Conservation (phyloP, 1,140 invertebrate species). For the Nilaparvata lugens region DNA sequence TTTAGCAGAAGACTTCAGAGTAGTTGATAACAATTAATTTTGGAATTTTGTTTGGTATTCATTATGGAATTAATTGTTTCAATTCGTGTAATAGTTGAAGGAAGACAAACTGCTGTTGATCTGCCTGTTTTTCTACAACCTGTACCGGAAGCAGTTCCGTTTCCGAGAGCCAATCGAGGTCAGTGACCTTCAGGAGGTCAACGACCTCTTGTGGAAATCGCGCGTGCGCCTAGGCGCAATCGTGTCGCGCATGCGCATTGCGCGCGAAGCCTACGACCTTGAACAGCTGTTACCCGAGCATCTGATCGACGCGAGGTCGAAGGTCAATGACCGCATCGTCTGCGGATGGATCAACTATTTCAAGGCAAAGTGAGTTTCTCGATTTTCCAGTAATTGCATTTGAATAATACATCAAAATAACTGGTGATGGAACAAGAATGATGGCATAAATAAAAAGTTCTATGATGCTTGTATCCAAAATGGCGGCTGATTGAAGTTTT, state of each 20-base stretch:
- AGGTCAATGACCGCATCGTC: constrained; percentile 45
- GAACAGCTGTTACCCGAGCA: constrained; percentile 56
- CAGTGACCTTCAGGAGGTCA: constrained; percentile 42
- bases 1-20: no score
- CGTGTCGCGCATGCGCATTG: constrained; percentile 55
- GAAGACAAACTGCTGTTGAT: constrained; percentile 8
- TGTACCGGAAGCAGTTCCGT: constrained; percentile 48
- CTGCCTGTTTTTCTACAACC: constrained; percentile 52
- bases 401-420: no score
- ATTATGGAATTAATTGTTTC: no score
- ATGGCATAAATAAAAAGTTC: no score
- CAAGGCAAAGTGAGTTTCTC: constrained; percentile 49
- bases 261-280: constrained; percentile 52
- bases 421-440: no score
- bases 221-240: constrained; percentile 58
- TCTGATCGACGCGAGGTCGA: constrained; percentile 52
- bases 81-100: no score
- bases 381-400: no score
- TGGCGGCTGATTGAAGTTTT: no score
- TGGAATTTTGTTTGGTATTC: no score
- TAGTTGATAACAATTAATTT: no score
- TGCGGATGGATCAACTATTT: constrained; percentile 68
- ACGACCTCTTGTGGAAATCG: constrained; percentile 47
- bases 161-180: constrained; percentile 25
- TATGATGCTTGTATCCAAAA: no score